Evolutionary conservation across 92 coral and sea anemone species (phyloP).

Genomic region (Galaxea fascicularis): DNA sequence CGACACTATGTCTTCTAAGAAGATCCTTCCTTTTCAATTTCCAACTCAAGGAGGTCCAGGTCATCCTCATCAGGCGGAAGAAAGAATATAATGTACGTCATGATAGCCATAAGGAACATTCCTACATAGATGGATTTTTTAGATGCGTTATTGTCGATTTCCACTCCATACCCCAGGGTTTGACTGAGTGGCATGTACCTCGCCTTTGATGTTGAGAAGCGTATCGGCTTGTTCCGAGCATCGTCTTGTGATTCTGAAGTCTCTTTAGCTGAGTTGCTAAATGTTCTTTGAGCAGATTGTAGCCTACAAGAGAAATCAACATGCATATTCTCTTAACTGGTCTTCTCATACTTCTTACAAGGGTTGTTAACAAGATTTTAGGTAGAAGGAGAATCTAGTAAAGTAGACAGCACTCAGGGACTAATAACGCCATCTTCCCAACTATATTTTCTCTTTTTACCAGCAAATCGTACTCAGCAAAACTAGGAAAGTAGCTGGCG

Average conservation of each 20-base stretch:
- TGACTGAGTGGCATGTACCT: conserved; percentile 70
- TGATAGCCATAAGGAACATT: conserved; percentile 12
- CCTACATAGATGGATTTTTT: conserved; percentile 24
- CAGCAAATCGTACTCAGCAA: too few species aligned
- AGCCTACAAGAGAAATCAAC: not conserved
- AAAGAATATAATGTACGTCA: conserved; percentile 48
- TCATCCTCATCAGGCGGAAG: conserved; percentile 34
- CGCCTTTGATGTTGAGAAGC: conserved; percentile 90
- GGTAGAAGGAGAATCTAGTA: too few species aligned
- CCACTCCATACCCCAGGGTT: conserved; percentile 63
- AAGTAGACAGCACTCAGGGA: too few species aligned
- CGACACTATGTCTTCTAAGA: too few species aligned
- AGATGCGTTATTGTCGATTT: conserved; percentile 15
- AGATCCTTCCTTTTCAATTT: conserved; percentile 1
- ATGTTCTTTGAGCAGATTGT: conserved; percentile 12
- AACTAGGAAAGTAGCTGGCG: too few species aligned
- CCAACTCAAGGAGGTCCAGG: conserved; percentile 41
- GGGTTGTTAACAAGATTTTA: too few species aligned
- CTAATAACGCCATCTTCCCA: too few species aligned
- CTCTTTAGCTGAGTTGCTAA: conserved; percentile 27
- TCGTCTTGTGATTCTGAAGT: conserved; percentile 14
- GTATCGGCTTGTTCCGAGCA: conserved; percentile 73
- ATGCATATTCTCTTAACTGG: not conserved
- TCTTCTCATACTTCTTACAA: too few species aligned
- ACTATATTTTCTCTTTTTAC: too few species aligned